phyloP scores from a whole-genome alignment of 2,797 vertebrate genomes.

The Coilia nasus region DNA sequence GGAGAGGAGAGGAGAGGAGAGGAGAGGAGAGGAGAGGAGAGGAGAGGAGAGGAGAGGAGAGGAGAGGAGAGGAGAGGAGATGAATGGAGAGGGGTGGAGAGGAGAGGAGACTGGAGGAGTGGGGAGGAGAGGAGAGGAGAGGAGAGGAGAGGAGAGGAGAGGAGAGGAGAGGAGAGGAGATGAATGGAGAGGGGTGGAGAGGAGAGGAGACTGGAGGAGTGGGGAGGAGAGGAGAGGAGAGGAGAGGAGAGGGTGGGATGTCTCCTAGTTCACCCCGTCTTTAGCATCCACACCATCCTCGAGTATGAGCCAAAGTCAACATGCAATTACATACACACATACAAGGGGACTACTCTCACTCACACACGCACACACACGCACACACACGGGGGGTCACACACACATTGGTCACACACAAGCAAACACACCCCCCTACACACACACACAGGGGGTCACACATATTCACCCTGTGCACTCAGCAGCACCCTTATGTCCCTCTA shows the following conservation, averaged over 20 bases:
- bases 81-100: neutral
- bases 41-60: neutral
- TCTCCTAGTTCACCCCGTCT: neutral
- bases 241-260: neutral
- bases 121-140: no score
- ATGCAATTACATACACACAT: neutral
- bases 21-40: no score
- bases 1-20: neutral
- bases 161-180: constrained; percentile 15
- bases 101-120: neutral
- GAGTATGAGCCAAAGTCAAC: constrained; percentile 1
- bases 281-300: neutral
- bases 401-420: no score
- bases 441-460: neutral
- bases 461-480: neutral
- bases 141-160: no score
- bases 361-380: no score
- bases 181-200: neutral
- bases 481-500: neutral
- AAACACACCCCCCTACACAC: neutral
- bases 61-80: no score
- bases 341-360: no score
- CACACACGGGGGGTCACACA: no score
- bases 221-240: neutral
- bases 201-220: no score